phyloP scores from a whole-genome alignment of 2,113 vertebrate genomes.

The Cephalopholis sonnerati region DNA sequence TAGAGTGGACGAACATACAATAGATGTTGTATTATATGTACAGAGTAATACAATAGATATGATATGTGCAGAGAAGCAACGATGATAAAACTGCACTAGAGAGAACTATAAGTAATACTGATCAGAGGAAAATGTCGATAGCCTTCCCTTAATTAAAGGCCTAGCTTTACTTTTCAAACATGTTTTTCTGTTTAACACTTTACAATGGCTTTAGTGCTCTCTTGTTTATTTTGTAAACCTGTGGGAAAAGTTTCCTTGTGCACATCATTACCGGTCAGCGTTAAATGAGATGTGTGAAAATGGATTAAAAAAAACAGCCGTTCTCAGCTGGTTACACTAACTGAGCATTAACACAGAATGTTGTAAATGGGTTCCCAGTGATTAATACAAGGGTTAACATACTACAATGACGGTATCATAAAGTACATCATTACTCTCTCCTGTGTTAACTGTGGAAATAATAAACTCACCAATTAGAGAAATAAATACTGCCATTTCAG shows the following conservation, averaged over 20 bases:
- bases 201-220: neutral
- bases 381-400: neutral
- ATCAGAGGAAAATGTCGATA: neutral
- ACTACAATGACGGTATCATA: neutral
- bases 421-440: slow-evolving; percentile 23
- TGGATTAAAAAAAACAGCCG: neutral
- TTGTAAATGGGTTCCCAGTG: slow-evolving; percentile 5
- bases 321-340: neutral
- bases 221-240: neutral
- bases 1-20: neutral
- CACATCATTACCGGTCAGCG: neutral
- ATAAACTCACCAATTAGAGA: slow-evolving; percentile 41
- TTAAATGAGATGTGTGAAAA: neutral
- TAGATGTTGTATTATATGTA: neutral
- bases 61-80: too few relatives aligned
- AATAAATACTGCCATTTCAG: slow-evolving; percentile 27
- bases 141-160: too few relatives aligned
- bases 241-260: slow-evolving; percentile 20
- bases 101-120: too few relatives aligned
- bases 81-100: too few relatives aligned
- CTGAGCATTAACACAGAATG: neutral
- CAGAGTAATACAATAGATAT: neutral
- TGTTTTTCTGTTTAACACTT: slow-evolving; percentile 7
- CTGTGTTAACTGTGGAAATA: slow-evolving; percentile 17
- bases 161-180: neutral